Percentiles rank a stretch among this genome's conserved stretches.
phyloP scores from a whole-genome alignment of 2,888 invertebrate genomes.

The Mactromeris polynyma region DNA sequence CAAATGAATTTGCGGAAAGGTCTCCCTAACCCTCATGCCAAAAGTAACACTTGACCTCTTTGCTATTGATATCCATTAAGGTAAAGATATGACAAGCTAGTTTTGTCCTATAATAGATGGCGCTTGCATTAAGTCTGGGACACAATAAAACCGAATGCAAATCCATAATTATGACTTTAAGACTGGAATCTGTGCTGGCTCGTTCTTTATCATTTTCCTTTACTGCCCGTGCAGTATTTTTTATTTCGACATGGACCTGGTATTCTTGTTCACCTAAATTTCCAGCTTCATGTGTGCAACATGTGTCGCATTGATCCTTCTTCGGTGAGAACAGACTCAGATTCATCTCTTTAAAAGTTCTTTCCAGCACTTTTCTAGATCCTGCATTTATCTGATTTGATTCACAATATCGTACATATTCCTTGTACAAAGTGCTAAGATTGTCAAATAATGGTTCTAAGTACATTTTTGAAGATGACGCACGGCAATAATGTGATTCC shows the following conservation, averaged over 20 bases:
- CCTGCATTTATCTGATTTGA: not conserved
- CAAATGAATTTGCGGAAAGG: constrained; percentile 33
- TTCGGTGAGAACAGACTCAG: constrained; percentile 40
- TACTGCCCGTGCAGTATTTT: constrained; percentile 28
- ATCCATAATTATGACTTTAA: constrained; percentile 49
- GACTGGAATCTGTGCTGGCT: not conserved
- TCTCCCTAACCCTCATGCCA: constrained; percentile 41
- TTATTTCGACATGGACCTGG: constrained; percentile 26
- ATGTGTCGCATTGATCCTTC: constrained; percentile 57
- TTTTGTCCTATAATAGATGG: constrained; percentile 48
- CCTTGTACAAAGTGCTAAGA: constrained; percentile 6
- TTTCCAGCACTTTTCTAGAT: not conserved
- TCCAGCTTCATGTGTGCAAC: constrained; percentile 33
- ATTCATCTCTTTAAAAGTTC: constrained; percentile 35
- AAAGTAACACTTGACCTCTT: constrained; percentile 34
- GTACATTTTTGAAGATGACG: constrained; percentile 11
- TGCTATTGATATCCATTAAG: constrained; percentile 22
- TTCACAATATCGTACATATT: not conserved
- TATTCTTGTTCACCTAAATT: constrained; percentile 53
- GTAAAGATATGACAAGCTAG: constrained; percentile 48
- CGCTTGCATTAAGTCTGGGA: constrained; percentile 55
- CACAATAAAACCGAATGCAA: constrained; percentile 46
- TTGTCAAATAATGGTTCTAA: constrained; percentile 32
- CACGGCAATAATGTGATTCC: constrained; percentile 52
- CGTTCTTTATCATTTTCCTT: constrained; percentile 48